Percentiles rank a stretch among this genome's conserved stretches.
These are phyloP conservation scores for Drosophila rellima DNA, from an alignment of 2,888 invertebrate species.

Conservation along the genomic window DNA sequence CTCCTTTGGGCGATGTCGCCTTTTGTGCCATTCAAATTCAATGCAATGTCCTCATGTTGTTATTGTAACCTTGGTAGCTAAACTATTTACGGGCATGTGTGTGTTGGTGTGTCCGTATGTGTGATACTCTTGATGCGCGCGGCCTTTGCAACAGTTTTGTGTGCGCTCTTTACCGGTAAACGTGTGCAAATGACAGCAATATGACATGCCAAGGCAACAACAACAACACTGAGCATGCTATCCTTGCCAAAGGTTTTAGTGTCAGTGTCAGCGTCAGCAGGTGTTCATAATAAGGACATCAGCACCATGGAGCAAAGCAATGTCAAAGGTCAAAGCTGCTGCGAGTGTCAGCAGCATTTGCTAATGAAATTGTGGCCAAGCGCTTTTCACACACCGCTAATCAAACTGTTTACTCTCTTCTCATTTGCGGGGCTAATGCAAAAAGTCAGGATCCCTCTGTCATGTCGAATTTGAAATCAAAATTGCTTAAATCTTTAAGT, in stretches of 20 bases:
- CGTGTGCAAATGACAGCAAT: constrained; percentile 77
- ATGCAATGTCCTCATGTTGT: constrained; percentile 56
- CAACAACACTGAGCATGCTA: constrained; percentile 33
- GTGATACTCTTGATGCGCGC: constrained; percentile 20
- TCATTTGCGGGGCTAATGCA: background rate
- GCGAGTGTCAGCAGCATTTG: constrained; percentile 52
- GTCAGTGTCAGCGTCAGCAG: constrained; percentile 77
- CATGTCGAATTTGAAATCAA: background rate
- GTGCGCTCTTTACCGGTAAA: constrained; percentile 64
- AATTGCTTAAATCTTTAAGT: background rate
- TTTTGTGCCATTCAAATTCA: constrained; percentile 73
- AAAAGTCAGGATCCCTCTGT: background rate
- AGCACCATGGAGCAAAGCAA: constrained; percentile 26
- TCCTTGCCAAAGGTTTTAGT: constrained; percentile 73
- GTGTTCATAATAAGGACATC: constrained; percentile 65
- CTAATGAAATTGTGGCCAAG: constrained; percentile 55
- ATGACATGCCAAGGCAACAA: constrained; percentile 65
- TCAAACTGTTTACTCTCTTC: constrained; percentile 14
- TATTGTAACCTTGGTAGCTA: constrained; percentile 52
- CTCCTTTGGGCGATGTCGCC: constrained; percentile 31
- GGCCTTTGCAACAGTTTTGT: constrained; percentile 62
- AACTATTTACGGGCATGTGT: constrained; percentile 65
- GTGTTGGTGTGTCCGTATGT: constrained; percentile 7
- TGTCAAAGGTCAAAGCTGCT: constrained; percentile 62
- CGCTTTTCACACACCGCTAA: constrained; percentile 23